These are phyloP conservation scores for Danaus plexippus DNA, from an alignment of 1,140 invertebrate species.

Conservation along the genomic window DNA sequence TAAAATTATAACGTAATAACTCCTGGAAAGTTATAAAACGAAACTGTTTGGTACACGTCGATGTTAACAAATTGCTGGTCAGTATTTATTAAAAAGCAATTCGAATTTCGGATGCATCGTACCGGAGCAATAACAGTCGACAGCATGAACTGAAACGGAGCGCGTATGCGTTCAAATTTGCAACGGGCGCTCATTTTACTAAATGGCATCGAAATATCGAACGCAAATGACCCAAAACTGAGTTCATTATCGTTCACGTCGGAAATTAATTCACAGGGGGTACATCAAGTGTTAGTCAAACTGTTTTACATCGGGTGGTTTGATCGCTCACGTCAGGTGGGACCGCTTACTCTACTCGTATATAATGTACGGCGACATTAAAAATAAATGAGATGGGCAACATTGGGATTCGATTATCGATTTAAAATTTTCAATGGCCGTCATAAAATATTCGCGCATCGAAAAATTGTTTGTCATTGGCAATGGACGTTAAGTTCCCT, in stretches of 20 bases:
- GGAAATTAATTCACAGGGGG: conserved; percentile 50
- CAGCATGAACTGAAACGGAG: conserved; percentile 6
- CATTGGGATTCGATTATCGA: conserved; percentile 12
- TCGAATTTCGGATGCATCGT: conserved; percentile 16
- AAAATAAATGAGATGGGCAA: conserved; percentile 15
- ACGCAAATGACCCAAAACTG: conserved; percentile 41
- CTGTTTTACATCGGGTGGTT: conserved; percentile 29
- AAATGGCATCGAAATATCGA: conserved; percentile 40
- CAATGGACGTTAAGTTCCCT: conserved; percentile 2
- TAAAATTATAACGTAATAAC: conserved; percentile 1
- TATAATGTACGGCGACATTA: conserved; percentile 19
- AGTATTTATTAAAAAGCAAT: conserved; percentile 14
- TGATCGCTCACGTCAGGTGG: conserved; percentile 25
- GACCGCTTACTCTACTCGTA: conserved; percentile 17
- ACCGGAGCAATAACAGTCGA: conserved; percentile 11
- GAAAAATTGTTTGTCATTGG: neutral
- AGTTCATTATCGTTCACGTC: conserved; percentile 47
- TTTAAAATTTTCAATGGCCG: conserved; percentile 3
- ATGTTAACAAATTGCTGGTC: conserved; percentile 8
- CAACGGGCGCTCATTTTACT: conserved; percentile 34
- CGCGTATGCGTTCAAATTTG: conserved; percentile 31
- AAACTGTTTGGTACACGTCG: conserved; percentile 1
- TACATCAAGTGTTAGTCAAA: conserved; percentile 32
- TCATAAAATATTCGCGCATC: neutral
- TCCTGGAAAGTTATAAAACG: neutral